Evolutionary conservation across 1,140 invertebrate species (phyloP).

Genomic region (Bombus waltoni): DNA sequence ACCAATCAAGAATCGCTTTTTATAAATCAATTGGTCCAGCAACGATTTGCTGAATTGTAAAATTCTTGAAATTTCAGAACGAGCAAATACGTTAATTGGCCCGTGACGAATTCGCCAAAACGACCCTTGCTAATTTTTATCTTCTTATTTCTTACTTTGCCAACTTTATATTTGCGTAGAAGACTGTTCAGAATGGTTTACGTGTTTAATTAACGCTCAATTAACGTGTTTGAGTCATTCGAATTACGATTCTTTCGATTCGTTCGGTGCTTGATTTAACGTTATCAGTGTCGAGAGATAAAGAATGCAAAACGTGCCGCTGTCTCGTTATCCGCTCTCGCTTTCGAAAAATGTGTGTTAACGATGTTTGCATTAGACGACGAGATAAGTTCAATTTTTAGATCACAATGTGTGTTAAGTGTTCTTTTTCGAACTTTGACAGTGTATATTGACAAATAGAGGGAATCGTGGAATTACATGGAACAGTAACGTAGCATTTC

Average conservation of each 20-base stretch:
- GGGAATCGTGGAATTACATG: background rate
- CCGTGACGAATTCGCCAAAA: background rate
- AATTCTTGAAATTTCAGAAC: background rate
- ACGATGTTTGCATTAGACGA: too few relatives aligned
- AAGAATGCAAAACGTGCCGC: background rate
- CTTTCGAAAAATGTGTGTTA: background rate
- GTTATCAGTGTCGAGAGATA: background rate
- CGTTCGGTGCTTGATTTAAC: too few relatives aligned
- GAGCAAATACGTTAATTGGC: background rate
- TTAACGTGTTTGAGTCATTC: background rate
- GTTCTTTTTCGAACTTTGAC: background rate
- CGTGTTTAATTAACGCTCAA: background rate
- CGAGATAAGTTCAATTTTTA: background rate
- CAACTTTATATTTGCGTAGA: background rate
- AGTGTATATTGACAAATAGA: background rate
- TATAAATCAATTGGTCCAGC: background rate
- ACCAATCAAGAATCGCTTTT: background rate
- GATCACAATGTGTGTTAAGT: background rate
- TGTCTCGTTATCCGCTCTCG: background rate
- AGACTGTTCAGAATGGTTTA: background rate
- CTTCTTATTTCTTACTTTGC: background rate
- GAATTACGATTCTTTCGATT: background rate
- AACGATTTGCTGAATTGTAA: background rate
- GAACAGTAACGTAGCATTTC: background rate
- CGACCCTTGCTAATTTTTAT: background rate